phyloP scores from a whole-genome alignment of 2,797 vertebrate species.

The Limnodromus scolopaceus region DNA sequence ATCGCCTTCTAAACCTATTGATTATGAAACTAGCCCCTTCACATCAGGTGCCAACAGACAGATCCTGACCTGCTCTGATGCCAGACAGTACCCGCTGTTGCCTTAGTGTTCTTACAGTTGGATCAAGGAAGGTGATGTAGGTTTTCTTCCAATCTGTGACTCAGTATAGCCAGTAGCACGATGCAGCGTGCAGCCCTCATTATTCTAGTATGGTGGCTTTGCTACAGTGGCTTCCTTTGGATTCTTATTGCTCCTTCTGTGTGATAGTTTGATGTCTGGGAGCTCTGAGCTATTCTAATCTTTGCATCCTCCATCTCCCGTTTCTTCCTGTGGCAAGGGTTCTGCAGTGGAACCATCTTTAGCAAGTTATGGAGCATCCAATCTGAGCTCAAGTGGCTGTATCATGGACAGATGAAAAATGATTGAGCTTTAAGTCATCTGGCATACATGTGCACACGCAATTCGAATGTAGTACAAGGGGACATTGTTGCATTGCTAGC shows the following conservation, averaged over 20 bases:
- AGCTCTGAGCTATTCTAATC: neutral
- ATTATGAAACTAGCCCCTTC: neutral
- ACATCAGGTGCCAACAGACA: neutral
- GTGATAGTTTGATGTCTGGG: neutral
- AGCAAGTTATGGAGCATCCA: neutral
- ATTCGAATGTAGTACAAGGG: neutral
- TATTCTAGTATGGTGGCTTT: neutral
- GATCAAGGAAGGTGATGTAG: neutral
- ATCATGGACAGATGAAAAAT: neutral
- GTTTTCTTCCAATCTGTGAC: neutral
- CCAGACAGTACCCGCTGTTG: neutral
- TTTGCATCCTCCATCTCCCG: neutral
- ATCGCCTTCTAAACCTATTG: neutral
- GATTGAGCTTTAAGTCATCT: neutral
- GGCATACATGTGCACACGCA: neutral
- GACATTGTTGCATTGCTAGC: neutral
- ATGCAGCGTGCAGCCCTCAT: neutral
- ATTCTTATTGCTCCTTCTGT: neutral
- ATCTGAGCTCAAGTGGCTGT: neutral
- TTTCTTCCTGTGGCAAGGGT: neutral
- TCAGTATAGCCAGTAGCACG: rapidly evolving
- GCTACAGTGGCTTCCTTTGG: neutral
- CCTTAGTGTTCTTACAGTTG: neutral
- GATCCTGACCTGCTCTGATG: neutral
- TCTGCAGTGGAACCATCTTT: neutral